phyloP scores from a whole-genome alignment of 2,113 vertebrate species.

The Pygoscelis adeliae region DNA sequence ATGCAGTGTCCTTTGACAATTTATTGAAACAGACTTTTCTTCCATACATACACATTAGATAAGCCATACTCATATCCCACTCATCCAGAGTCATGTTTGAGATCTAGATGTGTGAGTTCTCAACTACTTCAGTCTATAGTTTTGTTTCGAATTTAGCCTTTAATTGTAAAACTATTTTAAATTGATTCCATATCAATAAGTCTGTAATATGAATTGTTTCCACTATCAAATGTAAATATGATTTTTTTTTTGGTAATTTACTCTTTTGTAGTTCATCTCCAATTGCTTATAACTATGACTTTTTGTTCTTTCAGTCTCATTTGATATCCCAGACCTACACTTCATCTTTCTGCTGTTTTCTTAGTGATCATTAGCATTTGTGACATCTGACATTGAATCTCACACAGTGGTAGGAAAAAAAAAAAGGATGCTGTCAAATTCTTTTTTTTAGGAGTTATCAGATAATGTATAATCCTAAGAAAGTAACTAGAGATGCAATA shows the following conservation, averaged over 20 bases:
- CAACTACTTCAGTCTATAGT: neutral
- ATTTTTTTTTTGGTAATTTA: neutral
- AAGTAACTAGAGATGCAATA: neutral
- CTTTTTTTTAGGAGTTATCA: neutral
- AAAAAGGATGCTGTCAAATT: neutral
- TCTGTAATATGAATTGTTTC: neutral
- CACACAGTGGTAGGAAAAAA: neutral
- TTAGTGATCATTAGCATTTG: neutral
- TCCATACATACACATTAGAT: neutral
- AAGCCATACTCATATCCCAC: neutral
- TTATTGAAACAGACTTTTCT: neutral
- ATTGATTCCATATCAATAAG: neutral
- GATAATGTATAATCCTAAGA: neutral
- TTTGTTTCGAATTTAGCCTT: neutral
- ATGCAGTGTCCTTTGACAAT: neutral
- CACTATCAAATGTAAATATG: neutral
- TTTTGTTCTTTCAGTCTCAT: neutral
- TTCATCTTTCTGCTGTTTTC: neutral
- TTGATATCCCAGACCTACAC: neutral
- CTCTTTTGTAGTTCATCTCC: neutral
- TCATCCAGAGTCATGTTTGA: neutral
- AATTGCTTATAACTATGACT: neutral
- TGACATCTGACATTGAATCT: neutral
- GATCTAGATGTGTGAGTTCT: neutral
- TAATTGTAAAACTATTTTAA: neutral